phyloP scores from a whole-genome alignment of 2,113 vertebrate genomes.

The Zosterops pallidus region DNA sequence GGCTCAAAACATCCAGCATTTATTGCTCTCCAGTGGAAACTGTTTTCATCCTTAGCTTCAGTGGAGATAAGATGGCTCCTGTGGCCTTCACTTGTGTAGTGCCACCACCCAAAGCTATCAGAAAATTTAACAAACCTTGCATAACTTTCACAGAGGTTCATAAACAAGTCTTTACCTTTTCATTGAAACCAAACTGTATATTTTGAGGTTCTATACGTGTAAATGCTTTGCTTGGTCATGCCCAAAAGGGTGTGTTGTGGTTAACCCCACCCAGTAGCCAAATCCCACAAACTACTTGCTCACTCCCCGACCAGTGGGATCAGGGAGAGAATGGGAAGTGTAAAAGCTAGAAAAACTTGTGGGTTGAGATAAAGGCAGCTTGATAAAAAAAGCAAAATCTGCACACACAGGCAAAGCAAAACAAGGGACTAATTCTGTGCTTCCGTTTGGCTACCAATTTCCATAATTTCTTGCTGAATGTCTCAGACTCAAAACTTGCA shows the following conservation, averaged over 20 bases:
- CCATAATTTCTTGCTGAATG: neutral
- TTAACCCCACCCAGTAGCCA: neutral
- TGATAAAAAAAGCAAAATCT: neutral
- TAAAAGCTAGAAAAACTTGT: neutral
- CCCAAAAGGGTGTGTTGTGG: neutral
- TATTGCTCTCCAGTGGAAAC: neutral
- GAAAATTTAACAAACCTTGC: neutral
- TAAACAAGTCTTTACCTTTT: neutral
- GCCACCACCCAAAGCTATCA: neutral
- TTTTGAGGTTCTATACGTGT: neutral
- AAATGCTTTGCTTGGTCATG: neutral
- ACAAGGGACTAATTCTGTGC: neutral
- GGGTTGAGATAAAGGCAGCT: neutral
- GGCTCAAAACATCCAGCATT: neutral
- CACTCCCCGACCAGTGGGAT: neutral
- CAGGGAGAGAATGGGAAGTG: neutral
- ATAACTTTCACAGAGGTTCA: neutral
- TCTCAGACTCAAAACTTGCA: neutral
- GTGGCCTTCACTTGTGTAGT: accelerated
- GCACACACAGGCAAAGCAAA: neutral
- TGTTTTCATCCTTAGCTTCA: accelerated
- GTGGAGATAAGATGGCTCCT: neutral
- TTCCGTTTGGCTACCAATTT: neutral
- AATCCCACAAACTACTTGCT: accelerated
- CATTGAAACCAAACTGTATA: neutral